Percentiles rank a stretch among this genome's conserved stretches.
Conservation (phyloP, 2,113 vertebrate species). For the Opisthocomus hoazin region DNA sequence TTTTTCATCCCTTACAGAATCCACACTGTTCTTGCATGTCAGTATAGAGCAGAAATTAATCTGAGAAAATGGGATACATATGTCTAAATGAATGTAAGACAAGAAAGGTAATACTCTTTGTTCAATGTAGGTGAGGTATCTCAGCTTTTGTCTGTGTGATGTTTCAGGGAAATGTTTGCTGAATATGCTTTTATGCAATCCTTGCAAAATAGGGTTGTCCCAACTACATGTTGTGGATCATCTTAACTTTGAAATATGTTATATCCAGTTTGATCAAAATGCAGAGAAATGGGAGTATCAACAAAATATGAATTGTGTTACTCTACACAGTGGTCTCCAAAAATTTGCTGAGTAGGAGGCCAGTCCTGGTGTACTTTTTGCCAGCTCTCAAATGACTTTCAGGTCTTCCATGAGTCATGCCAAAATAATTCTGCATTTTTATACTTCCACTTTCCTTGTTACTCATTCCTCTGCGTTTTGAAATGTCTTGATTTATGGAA, state of each 20-base stretch:
- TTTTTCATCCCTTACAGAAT: background rate
- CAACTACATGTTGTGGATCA: background rate
- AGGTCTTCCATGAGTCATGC: background rate
- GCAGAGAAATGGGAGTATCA: background rate
- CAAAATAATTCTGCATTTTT: background rate
- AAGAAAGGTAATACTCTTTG: background rate
- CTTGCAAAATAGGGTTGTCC: accelerated
- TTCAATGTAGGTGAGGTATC: background rate
- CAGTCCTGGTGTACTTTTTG: background rate
- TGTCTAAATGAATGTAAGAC: background rate
- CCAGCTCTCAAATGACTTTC: background rate
- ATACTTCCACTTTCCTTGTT: background rate
- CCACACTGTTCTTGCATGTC: background rate
- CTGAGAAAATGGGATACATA: background rate
- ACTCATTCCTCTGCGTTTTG: background rate
- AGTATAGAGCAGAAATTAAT: background rate
- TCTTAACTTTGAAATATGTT: background rate
- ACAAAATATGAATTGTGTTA: background rate
- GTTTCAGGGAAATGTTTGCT: background rate
- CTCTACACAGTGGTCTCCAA: background rate
- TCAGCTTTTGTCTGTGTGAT: background rate
- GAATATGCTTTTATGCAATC: background rate
- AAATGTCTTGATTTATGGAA: background rate
- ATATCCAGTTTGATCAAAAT: background rate
- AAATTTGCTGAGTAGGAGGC: background rate